phyloP scores from a whole-genome alignment of 2,797 vertebrate genomes.

The Aratinga solstitialis region DNA sequence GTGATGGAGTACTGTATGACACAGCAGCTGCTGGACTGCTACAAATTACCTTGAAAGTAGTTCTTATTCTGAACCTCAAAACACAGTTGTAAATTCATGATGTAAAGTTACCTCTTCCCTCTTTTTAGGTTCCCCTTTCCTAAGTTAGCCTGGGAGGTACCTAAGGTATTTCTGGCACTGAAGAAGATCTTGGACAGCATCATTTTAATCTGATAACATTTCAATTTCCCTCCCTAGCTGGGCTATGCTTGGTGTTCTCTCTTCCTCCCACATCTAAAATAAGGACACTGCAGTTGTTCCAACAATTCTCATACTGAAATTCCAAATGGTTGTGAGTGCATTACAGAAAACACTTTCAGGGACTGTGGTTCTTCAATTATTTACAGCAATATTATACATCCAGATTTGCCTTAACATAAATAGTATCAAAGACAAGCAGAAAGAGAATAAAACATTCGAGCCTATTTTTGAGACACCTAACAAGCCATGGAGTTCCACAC shows the following conservation, averaged over 20 bases:
- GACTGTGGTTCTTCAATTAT: constrained; percentile 55
- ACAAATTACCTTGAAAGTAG: not conserved
- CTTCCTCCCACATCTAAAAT: constrained; percentile 49
- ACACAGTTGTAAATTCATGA: not conserved
- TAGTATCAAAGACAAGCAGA: constrained; percentile 39
- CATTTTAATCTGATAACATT: not conserved
- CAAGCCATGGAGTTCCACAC: not conserved
- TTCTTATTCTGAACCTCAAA: not conserved
- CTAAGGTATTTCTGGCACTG: not conserved
- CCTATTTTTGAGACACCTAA: constrained; percentile 51
- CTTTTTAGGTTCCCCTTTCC: not conserved
- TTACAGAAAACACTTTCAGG: constrained; percentile 26
- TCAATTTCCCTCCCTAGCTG: not conserved
- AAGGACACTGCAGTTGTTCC: not conserved
- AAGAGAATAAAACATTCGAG: constrained; percentile 38
- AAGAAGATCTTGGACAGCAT: not conserved
- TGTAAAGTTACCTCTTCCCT: not conserved
- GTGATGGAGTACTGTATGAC: not conserved
- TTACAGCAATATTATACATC: not conserved
- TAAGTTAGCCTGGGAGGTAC: not conserved
- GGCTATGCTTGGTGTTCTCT: constrained; percentile 2
- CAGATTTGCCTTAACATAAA: constrained; percentile 49
- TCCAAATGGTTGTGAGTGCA: constrained; percentile 11
- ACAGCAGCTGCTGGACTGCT: not conserved
- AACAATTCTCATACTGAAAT: not conserved